Base-by-base conservation (phyloP, 2,113 vertebrate species). In the Leptobrachium leishanense region DNA sequence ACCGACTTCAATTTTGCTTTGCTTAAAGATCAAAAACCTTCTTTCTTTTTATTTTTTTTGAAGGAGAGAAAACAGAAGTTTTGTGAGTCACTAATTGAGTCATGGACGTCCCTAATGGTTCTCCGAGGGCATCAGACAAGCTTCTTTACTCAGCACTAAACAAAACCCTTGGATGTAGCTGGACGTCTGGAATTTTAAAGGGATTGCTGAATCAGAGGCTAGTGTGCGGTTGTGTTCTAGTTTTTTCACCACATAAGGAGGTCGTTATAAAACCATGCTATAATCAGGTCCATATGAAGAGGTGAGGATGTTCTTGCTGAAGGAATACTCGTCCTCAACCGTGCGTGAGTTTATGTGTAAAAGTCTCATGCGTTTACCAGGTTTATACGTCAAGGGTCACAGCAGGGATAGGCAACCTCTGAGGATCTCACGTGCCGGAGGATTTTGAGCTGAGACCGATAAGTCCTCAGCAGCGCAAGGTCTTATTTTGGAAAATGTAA, bases 51-150 rank as follows among this genome's bases (percentile, higher is more conserved):
- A 31, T 31, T 31, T 71, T 59, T 79, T 86, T 82, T 71, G 77
- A 87, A 85, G 75, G 84, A 71, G 82, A 86, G 83, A 82, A 88
- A 67, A 83, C 40, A 85, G 68, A 84, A 83, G 70, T 84, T 89
- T 89, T 84, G 85, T 88, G 88, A 85, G 82, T 86, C 86, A 88
- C 84, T 86, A 88, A 90, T 82, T 88, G 88, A 90, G 83, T 90
- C 88, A 84, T 85, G 84, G 69, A 84, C 85, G 83, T 84, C 83
- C 85, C 81, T 87, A 84, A 84, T 82, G 87, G 81, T 84, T 85
- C 88, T 87, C 85, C 84, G 84, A 87, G 85, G 82, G 86, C 84
- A 88, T 75, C 82, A 88, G 85, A 85, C 75, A 76, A 84, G 76
- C 79, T 40, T 81, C 46, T 82, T 66, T 43, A 59, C 70, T 80